Evolutionary conservation across 2,888 invertebrate genomes (phyloP), one percentile per base, ranked within the genome.

Genomic region (Cosmorhoe ocellata): DNA sequence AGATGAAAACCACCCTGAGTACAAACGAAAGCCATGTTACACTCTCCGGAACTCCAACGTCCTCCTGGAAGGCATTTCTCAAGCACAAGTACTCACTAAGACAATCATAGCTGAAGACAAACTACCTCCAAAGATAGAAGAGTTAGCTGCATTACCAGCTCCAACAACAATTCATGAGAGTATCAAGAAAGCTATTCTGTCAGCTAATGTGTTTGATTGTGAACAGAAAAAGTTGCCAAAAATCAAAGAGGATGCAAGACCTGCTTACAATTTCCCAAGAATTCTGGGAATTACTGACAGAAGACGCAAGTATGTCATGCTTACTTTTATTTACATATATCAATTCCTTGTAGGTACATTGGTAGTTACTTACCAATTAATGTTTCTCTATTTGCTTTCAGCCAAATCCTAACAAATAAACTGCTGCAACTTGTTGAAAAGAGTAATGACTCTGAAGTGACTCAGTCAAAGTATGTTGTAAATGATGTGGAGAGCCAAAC

Each of bases 71-170:
- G 97, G 97, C 8, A 68, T 95, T 42, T 76, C 91, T 1, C 97
- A 98, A 85, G 96, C 96, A 0, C 94, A 95, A 82, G 84, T 94
- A n/a, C 81, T 98, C 4, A 95, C 96, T 2, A 97, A 97, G 72
- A 93, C 96, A 0, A 81, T 96, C 3, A 88, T 92, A 72, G 79
- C 93, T 51, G 82, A 93, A 58, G 81, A 92, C 32, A 91, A 83
- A 50, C 83, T 96, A 41, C 95, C 95, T 0, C 82, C 91, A 6
- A 86, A 81, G 58, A 83, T 94, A 45, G 87, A 92, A 68, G 90
- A 92, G 46, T 68, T 87, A 3, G 82, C 91, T 8, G 71, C 79
- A 28, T 68, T 91, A 41, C 83, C 92, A 57, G 82, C 92, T 0
- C 87, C 92, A 0, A 81, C 84, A 44, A 67, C 79, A 56, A 71